A percentile compares a stretch with the other conserved stretches of the same genome.
Evolutionary conservation across 1,140 invertebrate species (phyloP).

Genomic region (Zaprionus taronus): DNA sequence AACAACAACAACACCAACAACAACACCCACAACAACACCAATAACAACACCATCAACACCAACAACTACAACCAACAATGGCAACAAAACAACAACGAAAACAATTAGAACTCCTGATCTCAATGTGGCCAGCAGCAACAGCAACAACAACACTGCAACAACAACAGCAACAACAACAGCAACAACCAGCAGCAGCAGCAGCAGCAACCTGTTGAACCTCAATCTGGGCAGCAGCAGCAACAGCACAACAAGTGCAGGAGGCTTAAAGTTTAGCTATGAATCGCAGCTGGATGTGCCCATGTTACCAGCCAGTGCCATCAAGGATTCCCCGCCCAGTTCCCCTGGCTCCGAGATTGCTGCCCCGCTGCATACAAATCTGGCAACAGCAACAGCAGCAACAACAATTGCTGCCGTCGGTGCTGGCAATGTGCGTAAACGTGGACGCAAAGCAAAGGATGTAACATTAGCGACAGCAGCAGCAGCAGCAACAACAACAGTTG

Average conservation of each 20-base stretch:
- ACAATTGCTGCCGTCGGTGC: slow-evolving; percentile 85
- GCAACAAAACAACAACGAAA: slow-evolving; percentile 40
- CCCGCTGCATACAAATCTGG: slow-evolving; percentile 52
- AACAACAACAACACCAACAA: slow-evolving; percentile 32
- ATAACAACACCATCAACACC: slow-evolving; percentile 29
- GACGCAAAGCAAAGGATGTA: slow-evolving; percentile 77
- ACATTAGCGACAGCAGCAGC: slow-evolving; percentile 45
- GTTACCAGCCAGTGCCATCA: slow-evolving; percentile 68
- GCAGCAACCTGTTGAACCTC: slow-evolving; percentile 30
- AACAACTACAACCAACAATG: slow-evolving; percentile 31
- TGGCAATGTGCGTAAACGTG: slow-evolving; percentile 85
- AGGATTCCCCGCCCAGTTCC: slow-evolving; percentile 88
- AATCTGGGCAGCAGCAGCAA: slow-evolving; percentile 36
- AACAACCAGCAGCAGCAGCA: slow-evolving; percentile 33
- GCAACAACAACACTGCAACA: slow-evolving; percentile 35
- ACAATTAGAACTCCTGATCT: slow-evolving; percentile 77
- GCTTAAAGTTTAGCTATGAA: slow-evolving; percentile 84
- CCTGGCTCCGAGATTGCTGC: slow-evolving; percentile 86
- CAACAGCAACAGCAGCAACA: slow-evolving; percentile 23
- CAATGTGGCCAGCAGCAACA: slow-evolving; percentile 36
- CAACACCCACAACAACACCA: slow-evolving; percentile 28
- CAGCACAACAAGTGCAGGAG: slow-evolving; percentile 55
- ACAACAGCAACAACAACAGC: slow-evolving; percentile 30
- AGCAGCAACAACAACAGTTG: slow-evolving; percentile 11
- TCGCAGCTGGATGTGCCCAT: slow-evolving; percentile 68